A percentile compares a stretch with the other conserved stretches of the same genome.
These are phyloP conservation scores for Actinia equina DNA, from an alignment of 64 coral and sea anemone species.

Conservation along the genomic window DNA sequence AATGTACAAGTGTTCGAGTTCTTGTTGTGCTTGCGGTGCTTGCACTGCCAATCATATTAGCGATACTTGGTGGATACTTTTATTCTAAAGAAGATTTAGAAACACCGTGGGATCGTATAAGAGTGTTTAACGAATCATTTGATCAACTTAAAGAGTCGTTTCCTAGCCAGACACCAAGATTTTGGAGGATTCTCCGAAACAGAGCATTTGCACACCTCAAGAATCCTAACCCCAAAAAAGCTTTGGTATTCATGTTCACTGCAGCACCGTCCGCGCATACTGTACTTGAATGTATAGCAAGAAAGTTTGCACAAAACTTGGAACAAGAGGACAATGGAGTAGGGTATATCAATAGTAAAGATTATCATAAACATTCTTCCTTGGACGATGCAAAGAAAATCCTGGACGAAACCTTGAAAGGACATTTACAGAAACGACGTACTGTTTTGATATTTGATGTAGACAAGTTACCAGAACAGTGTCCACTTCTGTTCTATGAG, in stretches of 20 bases:
- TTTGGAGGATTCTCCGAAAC: slow-evolving; percentile 54
- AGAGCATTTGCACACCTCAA: slow-evolving; percentile 39
- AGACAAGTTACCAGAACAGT: slow-evolving; percentile 53
- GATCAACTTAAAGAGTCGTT: slow-evolving; percentile 11
- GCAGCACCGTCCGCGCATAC: slow-evolving; percentile 37
- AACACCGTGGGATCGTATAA: not conserved
- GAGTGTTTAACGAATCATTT: slow-evolving; percentile 22
- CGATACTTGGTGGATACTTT: not conserved
- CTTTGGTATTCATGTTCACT: slow-evolving; percentile 65
- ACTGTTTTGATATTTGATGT: slow-evolving; percentile 44
- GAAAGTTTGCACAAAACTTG: slow-evolving; percentile 35
- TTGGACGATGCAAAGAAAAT: slow-evolving; percentile 26
- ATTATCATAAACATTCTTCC: not conserved
- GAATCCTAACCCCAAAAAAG: slow-evolving; percentile 14
- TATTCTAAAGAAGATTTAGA: no score
- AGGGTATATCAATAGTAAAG: slow-evolving; percentile 8
- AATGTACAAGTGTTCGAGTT: no score
- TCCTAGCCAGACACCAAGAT: slow-evolving; percentile 40
- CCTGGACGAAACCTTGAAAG: slow-evolving; percentile 27
- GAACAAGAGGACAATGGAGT: slow-evolving; percentile 4
- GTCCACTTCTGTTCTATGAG: slow-evolving; percentile 56
- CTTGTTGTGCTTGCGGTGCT: no score
- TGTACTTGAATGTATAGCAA: slow-evolving; percentile 65
- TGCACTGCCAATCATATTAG: not conserved
- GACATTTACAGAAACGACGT: slow-evolving; percentile 21